Conservation (phyloP, 2,888 invertebrate genomes). For the Caenorhabditis zanzibari region DNA sequence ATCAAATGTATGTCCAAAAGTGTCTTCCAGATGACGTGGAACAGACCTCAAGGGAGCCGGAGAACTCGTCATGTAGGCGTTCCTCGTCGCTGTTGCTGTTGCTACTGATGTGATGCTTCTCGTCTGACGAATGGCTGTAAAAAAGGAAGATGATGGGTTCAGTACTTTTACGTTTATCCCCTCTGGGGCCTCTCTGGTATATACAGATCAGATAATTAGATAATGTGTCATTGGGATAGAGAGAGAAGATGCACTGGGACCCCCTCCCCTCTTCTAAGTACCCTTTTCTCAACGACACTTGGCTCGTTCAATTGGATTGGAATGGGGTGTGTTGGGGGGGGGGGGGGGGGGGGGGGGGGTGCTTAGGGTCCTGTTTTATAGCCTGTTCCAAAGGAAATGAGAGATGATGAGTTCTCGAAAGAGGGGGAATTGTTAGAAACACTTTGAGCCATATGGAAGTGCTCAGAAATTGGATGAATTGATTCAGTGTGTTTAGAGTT, state of each 20-base stretch:
- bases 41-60: constrained; percentile 74
- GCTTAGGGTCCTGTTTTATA: constrained; percentile 26
- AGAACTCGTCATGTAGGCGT: constrained; percentile 72
- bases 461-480: background rate
- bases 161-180: background rate
- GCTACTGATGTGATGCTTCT: constrained; percentile 48
- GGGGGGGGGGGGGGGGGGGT: too few relatives aligned
- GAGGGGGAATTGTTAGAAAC: constrained; percentile 34
- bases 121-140: constrained; percentile 56
- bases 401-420: constrained; percentile 25
- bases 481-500: background rate
- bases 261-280: constrained; percentile 24
- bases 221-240: constrained; percentile 37
- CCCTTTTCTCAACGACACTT: constrained; percentile 50
- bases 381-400: constrained; percentile 41
- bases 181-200: constrained; percentile 1
- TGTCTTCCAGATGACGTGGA: background rate
- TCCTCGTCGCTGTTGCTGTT: constrained; percentile 61
- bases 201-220: constrained; percentile 60
- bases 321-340: background rate
- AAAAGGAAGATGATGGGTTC: constrained; percentile 11
- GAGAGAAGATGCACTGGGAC: constrained; percentile 17
- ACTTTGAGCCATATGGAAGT: constrained; percentile 37
- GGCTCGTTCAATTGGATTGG: constrained; percentile 35
- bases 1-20: too few relatives aligned